phyloP scores from a whole-genome alignment of 2,888 invertebrate genomes.

The Dinocampus coccinellae region DNA sequence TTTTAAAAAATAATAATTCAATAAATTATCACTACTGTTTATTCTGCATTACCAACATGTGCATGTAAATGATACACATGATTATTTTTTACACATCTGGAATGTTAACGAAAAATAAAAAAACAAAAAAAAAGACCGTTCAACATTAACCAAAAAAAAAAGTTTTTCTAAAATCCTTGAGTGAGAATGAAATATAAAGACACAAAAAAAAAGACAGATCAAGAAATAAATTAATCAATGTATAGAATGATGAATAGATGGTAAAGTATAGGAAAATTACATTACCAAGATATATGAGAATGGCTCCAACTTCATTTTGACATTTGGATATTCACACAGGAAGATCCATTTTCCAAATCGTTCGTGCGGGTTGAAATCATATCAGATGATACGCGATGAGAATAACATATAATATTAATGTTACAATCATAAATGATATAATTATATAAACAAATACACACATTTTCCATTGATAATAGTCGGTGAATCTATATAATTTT shows the following conservation, averaged over 20 bases:
- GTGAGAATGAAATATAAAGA: background rate
- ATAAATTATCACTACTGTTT: no score
- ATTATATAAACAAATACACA: constrained; percentile 49
- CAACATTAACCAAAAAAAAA: no score
- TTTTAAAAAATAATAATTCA: no score
- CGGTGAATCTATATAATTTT: background rate
- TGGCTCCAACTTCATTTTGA: background rate
- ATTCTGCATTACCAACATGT: no score
- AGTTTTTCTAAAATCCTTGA: no score
- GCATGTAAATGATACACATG: no score
- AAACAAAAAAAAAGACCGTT: no score
- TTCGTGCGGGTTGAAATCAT: constrained; percentile 24
- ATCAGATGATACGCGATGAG: constrained; percentile 40
- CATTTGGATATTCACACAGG: background rate
- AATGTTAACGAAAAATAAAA: no score
- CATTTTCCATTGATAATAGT: constrained; percentile 40
- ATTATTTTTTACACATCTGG: no score
- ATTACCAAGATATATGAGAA: background rate
- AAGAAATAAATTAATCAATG: background rate
- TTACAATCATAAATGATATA: constrained; percentile 41
- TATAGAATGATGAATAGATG: background rate
- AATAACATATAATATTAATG: constrained; percentile 45
- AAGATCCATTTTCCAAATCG: constrained; percentile 4
- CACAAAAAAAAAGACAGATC: background rate
- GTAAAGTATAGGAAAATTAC: background rate